A percentile compares a stretch with the other conserved stretches of the same genome.
Evolutionary conservation across 2,797 vertebrate species (phyloP).

Genomic region (Gila robusta): DNA sequence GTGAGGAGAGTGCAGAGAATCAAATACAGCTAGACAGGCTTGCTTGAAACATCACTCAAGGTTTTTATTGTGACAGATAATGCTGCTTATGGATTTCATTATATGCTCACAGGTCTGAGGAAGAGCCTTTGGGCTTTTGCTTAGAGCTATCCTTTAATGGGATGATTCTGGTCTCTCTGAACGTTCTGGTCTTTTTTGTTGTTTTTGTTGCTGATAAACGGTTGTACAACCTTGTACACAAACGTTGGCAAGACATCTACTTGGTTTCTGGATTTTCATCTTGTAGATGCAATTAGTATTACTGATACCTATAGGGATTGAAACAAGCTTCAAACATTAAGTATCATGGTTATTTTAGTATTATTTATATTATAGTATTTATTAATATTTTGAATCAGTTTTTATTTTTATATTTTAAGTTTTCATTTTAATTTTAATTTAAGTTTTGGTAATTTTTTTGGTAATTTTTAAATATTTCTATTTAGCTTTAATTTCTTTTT

Average conservation of each 20-base stretch:
- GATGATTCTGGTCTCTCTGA: not conserved
- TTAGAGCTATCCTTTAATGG: not conserved
- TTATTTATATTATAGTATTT: not conserved
- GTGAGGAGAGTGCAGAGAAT: not conserved
- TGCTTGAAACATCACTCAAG: constrained; percentile 10
- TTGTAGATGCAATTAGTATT: not conserved
- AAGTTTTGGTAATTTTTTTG: not conserved
- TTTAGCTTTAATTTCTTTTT: not conserved
- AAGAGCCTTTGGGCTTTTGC: not conserved
- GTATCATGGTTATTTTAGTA: not conserved
- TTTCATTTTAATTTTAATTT: not conserved
- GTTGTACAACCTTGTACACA: not conserved
- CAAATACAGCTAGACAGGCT: not conserved
- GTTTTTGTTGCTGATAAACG: not conserved
- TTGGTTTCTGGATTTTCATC: not conserved
- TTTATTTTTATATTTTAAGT: not conserved
- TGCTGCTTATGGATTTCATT: constrained; percentile 25
- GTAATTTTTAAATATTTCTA: not conserved
- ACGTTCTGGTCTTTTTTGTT: not conserved
- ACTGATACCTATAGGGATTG: not conserved
- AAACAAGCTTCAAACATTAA: not conserved
- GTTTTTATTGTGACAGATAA: constrained; percentile 10
- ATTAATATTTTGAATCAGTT: not conserved
- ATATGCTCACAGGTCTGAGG: not conserved
- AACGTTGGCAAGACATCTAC: not conserved